Percentiles rank a stretch among this genome's conserved stretches.
Evolutionary conservation across 2,888 invertebrate species (phyloP).

Genomic region (Iphiclides podalirius): DNA sequence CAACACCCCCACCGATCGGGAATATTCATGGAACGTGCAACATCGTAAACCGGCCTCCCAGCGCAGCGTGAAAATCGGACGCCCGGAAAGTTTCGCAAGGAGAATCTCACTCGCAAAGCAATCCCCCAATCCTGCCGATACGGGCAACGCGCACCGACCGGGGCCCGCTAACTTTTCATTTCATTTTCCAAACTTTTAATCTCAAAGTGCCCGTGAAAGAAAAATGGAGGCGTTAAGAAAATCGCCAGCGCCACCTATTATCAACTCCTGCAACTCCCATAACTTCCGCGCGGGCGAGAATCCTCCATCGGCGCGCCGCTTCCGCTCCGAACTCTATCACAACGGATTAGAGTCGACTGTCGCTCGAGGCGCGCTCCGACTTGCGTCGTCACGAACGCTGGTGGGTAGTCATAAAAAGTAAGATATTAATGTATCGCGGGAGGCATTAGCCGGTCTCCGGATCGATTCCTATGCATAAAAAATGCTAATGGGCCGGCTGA

Average conservation of each 20-base stretch:
- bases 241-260: slow-evolving; percentile 77
- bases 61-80: background rate
- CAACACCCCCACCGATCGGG: no score
- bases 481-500: slow-evolving; percentile 75
- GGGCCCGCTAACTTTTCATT: slow-evolving; percentile 59
- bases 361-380: slow-evolving; percentile 19
- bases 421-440: slow-evolving; percentile 81
- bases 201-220: slow-evolving; percentile 79
- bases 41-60: no score
- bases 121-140: slow-evolving; percentile 51
- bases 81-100: background rate
- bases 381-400: slow-evolving; percentile 62
- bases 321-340: slow-evolving; percentile 13
- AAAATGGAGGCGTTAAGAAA: slow-evolving; percentile 74
- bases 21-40: no score
- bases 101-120: slow-evolving; percentile 35
- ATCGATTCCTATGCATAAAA: slow-evolving; percentile 80
- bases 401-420: slow-evolving; percentile 79
- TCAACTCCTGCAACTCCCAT: slow-evolving; percentile 62
- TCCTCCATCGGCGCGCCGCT: background rate
- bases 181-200: slow-evolving; percentile 78
- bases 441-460: slow-evolving; percentile 75
- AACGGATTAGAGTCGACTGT: slow-evolving; percentile 12
- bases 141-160: slow-evolving; percentile 40
- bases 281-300: slow-evolving; percentile 38